Evolutionary conservation across 2,113 vertebrate species (phyloP), one percentile per base, ranked within the genome.

Genomic region (Balaenoptera acutorostrata): DNA sequence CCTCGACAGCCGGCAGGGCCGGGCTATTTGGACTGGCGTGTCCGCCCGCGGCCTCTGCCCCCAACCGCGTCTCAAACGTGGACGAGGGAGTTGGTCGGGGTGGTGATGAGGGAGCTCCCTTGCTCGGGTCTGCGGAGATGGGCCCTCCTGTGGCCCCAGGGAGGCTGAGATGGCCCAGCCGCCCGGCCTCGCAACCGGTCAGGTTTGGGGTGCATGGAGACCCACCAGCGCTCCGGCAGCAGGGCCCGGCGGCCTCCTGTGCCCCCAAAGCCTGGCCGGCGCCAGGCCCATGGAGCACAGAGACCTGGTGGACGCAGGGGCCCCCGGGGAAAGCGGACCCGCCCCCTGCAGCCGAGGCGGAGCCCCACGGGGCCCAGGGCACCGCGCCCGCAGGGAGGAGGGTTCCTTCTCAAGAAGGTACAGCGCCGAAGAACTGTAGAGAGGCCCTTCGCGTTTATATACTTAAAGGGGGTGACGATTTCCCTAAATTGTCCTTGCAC

Each of bases 1-100:
- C 17, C 3, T 2, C 0, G 3, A 20, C 68, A 15, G 6, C 46
- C 2, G 6, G n/a, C 44, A 8, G 55, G 12, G 2, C 2, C 2
- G 6, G 52, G 17, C 2, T 23, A 33, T 57, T 36, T 6, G 3
- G 39, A 20, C 49, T 2, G 46, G 13, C 59, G 11, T 3, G 20
- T 25, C n/a, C 5, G n/a, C 71, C 8, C 1, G 2, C 59, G 6
- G 1, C 21, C 39, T 31, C 72, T 61, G 31, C 49, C 31, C 44
- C 29, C 3, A 3, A 4, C 36, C 52, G 27, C 11, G 0, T 12
- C 11, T 12, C 44, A 12, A 17, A 57, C 1, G 1, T 20, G 3
- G 41, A 17, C 2, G 64, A 39, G 75, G 0, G 12, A 3, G 5
- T 12, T 2, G 1, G 33, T 15, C 14, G 0, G 46, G 61, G 59